These are phyloP conservation scores for Escarpia spicata DNA, from an alignment of 2,888 invertebrate genomes.

Conservation along the genomic window DNA sequence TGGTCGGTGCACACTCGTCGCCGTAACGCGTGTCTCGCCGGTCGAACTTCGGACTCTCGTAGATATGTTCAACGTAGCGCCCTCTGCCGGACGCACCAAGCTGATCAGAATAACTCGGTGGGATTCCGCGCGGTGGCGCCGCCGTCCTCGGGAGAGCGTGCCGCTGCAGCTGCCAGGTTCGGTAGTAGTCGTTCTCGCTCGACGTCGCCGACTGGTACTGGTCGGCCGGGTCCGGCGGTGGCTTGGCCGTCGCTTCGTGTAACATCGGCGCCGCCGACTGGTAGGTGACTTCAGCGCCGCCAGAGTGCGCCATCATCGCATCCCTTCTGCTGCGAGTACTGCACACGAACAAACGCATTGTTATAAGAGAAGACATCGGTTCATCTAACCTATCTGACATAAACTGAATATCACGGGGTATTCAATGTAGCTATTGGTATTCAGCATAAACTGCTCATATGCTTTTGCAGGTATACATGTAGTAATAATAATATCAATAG, in stretches of 20 bases:
- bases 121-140: conserved; percentile 17
- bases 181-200: conserved; percentile 45
- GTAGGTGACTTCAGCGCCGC: not conserved
- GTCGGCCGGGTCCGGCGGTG: not conserved
- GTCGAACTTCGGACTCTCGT: conserved; percentile 46
- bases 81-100: not conserved
- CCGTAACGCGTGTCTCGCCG: conserved; percentile 32
- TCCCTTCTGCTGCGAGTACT: not conserved
- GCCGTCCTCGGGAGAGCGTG: no score
- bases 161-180: conserved; percentile 44
- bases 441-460: not conserved
- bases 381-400: not conserved
- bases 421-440: not conserved
- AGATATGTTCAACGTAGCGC: conserved; percentile 40
- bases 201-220: not conserved
- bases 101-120: not conserved
- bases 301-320: conserved; percentile 2
- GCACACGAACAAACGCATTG: not conserved
- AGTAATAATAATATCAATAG: not conserved
- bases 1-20: conserved; percentile 6
- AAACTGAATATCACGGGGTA: not conserved
- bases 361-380: not conserved
- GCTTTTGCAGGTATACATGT: not conserved
- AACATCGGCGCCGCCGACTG: not conserved
- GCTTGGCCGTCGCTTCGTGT: not conserved